Percentiles rank a stretch among this genome's conserved stretches.
Evolutionary conservation across 2,797 vertebrate species (phyloP).

Genomic region (Poeciliopsis paucimaculata): DNA sequence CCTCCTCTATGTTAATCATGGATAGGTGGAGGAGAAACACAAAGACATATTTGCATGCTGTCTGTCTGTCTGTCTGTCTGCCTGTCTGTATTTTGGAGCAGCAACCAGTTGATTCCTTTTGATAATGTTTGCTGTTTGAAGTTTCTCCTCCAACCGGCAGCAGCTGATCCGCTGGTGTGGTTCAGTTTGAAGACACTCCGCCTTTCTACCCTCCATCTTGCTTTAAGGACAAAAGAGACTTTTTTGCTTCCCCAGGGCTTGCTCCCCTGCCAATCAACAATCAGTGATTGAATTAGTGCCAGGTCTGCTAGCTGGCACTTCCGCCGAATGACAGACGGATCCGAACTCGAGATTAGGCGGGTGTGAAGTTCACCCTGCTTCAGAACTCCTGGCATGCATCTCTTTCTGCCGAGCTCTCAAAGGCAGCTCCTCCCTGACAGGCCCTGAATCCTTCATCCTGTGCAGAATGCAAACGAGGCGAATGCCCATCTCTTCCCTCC

Average conservation of each 20-base stretch:
- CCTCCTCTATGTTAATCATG: background rate
- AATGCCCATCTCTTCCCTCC: constrained; percentile 56
- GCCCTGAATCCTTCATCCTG: constrained; percentile 59
- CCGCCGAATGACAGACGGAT: constrained; percentile 71
- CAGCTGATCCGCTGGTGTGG: constrained; percentile 32
- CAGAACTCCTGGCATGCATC: constrained; percentile 72
- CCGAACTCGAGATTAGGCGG: constrained; percentile 70
- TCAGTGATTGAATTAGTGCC: constrained; percentile 78
- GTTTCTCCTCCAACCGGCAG: constrained; percentile 43
- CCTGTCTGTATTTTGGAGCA: constrained; percentile 12
- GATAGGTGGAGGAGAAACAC: background rate
- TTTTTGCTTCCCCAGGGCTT: constrained; percentile 48
- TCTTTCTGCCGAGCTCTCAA: constrained; percentile 68
- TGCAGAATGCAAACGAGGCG: constrained; percentile 74
- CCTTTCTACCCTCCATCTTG: constrained; percentile 41
- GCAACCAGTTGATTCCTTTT: background rate
- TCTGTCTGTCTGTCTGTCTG: background rate
- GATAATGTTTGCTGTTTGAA: constrained; percentile 39
- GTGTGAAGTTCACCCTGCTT: constrained; percentile 77
- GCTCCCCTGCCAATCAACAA: constrained; percentile 72
- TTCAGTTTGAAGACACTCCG: constrained; percentile 48
- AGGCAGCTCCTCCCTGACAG: constrained; percentile 74
- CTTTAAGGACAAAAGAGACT: constrained; percentile 68
- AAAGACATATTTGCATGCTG: background rate
- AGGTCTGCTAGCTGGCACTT: constrained; percentile 63